Base-by-base conservation (phyloP, 2,888 invertebrate species). In the Folsomia manolachei region DNA sequence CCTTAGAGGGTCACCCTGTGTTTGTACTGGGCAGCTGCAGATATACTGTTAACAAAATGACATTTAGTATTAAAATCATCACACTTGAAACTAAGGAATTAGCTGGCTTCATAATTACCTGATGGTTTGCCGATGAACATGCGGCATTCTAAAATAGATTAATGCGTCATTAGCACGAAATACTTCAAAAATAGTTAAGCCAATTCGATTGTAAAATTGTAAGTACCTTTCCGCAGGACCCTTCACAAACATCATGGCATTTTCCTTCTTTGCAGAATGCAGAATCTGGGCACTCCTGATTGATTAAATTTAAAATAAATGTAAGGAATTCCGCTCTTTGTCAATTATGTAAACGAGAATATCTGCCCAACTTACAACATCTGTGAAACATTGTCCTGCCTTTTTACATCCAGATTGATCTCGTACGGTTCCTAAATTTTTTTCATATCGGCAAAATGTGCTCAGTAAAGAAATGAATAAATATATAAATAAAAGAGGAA, bases 351-450 rank as follows among this genome's bases (percentile, higher is more conserved):
- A n/a, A n/a, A n/a, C n/a, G n/a, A n/a, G 64, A 82, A 93, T 93
- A 81, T 92, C 92, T n/a, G n/a, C n/a, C n/a, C n/a, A n/a, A n/a
- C n/a, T n/a, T n/a, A n/a, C n/a, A 82, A 90, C 89, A 82, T 91
- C 89, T 81, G 91, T 90, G 63, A 90, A 85, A 83, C 92, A 92
- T 83, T 94, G 93, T 39, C 92, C 94, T 0, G 94, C 92, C 83
- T 89, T 88, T 78, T 90, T 89, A 82, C 95, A 95, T 39, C 91
- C 93, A 0, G 87, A 60, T 39, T 79, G 77, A 26, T 75, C 87
- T 71, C 93, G 91, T 68, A 95, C 88, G 24, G 76, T 81, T 51
- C 82, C 83, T n/a, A n/a, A n/a, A n/a, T n/a, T n/a, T n/a, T n/a
- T n/a, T n/a, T n/a, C n/a, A n/a, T n/a, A n/a, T n/a, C n/a, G n/a